Conservation (phyloP, 2,797 vertebrate species). For the Craterocephalus amniculus region DNA sequence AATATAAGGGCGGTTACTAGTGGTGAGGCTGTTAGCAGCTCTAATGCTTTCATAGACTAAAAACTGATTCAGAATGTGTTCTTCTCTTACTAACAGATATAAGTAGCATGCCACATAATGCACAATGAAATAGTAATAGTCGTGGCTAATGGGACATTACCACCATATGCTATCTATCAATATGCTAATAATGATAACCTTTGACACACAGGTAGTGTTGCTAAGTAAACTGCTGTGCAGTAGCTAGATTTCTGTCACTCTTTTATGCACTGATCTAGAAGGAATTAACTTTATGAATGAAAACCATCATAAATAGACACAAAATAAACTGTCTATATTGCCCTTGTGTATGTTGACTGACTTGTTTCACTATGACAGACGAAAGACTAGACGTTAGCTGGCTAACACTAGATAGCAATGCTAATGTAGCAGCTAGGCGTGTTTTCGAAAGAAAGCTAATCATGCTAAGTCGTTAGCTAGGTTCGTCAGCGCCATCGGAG, state of each 20-base stretch:
- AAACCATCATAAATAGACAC: background rate
- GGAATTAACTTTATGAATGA: background rate
- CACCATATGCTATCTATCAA: background rate
- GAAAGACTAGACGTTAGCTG: background rate
- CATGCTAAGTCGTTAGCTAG: constrained; percentile 53
- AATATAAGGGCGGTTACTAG: background rate
- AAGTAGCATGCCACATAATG: background rate
- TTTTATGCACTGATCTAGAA: background rate
- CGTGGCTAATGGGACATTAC: background rate
- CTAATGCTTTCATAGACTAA: background rate
- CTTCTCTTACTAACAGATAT: background rate
- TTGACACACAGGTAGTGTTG: background rate
- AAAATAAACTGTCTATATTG: background rate
- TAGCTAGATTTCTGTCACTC: background rate
- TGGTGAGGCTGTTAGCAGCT: no score
- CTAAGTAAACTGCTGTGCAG: background rate
- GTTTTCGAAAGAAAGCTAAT: constrained; percentile 65
- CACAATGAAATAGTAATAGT: background rate
- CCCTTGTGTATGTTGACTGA: background rate
- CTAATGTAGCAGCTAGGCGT: constrained; percentile 40
- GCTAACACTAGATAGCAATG: constrained; percentile 12
- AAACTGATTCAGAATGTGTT: background rate
- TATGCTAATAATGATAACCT: background rate
- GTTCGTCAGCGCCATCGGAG: background rate
- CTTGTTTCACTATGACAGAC: background rate